Base-by-base conservation (phyloP, 2,797 vertebrate species). In the Yasuhikotakia modesta region DNA sequence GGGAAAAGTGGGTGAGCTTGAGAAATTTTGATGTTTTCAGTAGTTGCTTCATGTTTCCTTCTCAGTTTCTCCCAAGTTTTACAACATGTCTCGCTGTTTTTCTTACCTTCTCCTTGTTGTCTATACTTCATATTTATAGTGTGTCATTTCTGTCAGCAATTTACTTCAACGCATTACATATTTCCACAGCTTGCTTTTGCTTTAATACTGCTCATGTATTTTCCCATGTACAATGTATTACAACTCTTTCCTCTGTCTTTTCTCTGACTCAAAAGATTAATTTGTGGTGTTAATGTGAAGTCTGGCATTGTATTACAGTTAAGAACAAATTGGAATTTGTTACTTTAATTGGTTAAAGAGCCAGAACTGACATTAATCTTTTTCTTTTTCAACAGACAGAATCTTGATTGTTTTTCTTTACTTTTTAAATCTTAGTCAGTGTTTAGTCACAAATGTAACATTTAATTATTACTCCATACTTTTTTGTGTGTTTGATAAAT, bases 61-160 rank as follows among this genome's bases (percentile, higher is more conserved):
- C 65, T 21, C 60, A n/a, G 60, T 24, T 76, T 71, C 17, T 67
- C 22, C 53, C 21, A 45, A 72, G 5, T 43, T 68, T 60, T 50
- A 55, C 64, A 70, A 32, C 73, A 72, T 57, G 46, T 68, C 58
- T 39, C 53, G 17, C 19, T 43, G 63, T 80, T 66, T 60, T 52
- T 67, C 58, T 60, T 53, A 46, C 32, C 57, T 22, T n/a, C 13
- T 21, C 5, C 50, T 58, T 61, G 30, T 61, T 69, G 57, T 50
- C 43, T 65, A 12, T 16, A 17, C n/a, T 65, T 55, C 12, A 16
- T 64, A 64, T 70, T 78, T 53, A 63, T 52, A 16, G 22, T 46
- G 35, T 22, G 12, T 35, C 14, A 5, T 45, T 45, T 52, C 55
- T 63, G 27, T 16, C 17, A 48, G 17, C 13, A 22, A 19, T 74